Base-by-base conservation (phyloP, 2,888 invertebrate genomes). In the Sinopyrophorus schimmeli region DNA sequence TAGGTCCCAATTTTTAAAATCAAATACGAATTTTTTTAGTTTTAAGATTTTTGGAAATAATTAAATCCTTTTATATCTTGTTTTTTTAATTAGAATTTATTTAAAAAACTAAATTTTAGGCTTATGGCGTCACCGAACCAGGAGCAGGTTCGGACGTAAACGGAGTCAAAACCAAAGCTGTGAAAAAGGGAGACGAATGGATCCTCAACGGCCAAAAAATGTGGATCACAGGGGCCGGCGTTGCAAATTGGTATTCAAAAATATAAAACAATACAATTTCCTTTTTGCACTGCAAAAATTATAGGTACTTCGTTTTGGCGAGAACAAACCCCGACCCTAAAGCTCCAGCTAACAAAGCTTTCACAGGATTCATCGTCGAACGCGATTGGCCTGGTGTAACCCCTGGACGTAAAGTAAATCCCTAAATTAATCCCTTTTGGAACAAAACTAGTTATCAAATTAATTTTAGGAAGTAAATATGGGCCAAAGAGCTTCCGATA, bases 141-240 rank as follows among this genome's bases (percentile, higher is more conserved):
- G 89, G 88, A 1, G 93, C 94, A 0, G 98, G 98, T 0, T 97
- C 97, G 0, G 98, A 98, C 74, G 98, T 98, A 1, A 88, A 87
- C 18, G 94, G 91, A 5, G 76, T 95, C 15, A 92, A 88, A 75
- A 96, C 96, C 0, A 84, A 77, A 24, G 35, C 35, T 2, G 35
- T 15, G 7, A 35, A 35, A 16, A 95, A 95, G 71, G 95, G 96
- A 1, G 89, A 94, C 57, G 92, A 96, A 67, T 99, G 89, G 77
- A 83, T 98, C 54, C 68, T 98, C 14, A 89, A 73, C 72, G 98
- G 98, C 1, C 92, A 93, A 68, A 98, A 98, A 76, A 98, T 98
- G 97, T 99, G 98, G 98, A 98, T 99, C 66, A 98, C 98, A 38
- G 96, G 96, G 70, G 97, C 93, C 17, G 96, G 94, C 28, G 88